These are phyloP conservation scores for Euproctis similis DNA, from an alignment of 2,888 invertebrate species.

Conservation along the genomic window DNA sequence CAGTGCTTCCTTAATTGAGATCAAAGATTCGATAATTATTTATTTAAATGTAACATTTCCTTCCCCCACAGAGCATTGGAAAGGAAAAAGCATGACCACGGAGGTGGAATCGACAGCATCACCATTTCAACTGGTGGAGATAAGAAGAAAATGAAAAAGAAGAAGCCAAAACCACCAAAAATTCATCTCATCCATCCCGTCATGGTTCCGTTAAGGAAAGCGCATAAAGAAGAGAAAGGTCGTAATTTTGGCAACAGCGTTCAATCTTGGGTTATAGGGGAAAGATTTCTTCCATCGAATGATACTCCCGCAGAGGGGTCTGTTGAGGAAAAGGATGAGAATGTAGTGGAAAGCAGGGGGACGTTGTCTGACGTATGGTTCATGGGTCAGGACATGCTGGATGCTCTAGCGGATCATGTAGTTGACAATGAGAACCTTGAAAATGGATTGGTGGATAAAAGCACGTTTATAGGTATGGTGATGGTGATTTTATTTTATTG, in stretches of 20 bases:
- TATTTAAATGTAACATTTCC: too few species aligned
- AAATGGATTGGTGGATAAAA: constrained; percentile 52
- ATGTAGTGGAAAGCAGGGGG: constrained; percentile 28
- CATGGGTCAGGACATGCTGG: constrained; percentile 49
- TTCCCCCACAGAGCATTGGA: constrained; percentile 35
- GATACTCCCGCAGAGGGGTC: constrained; percentile 7
- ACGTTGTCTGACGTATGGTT: constrained; percentile 44
- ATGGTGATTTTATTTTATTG: constrained; percentile 19
- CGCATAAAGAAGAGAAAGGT: constrained; percentile 53
- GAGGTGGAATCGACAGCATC: constrained; percentile 55
- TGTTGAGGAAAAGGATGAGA: constrained; percentile 4
- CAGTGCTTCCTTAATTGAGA: too few species aligned
- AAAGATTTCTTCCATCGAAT: constrained; percentile 12
- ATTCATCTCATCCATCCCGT: constrained; percentile 56
- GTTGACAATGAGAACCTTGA: constrained; percentile 48
- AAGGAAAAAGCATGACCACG: constrained; percentile 40
- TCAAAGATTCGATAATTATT: too few species aligned
- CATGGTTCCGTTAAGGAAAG: constrained; percentile 36
- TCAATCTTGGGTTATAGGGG: constrained; percentile 57
- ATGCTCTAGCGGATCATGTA: constrained; percentile 52
- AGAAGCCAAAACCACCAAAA: constrained; percentile 59
- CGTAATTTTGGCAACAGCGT: constrained; percentile 41
- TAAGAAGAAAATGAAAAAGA: constrained; percentile 56
- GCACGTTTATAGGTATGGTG: constrained; percentile 58
- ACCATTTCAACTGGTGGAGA: constrained; percentile 50